Evolutionary conservation across 2,888 invertebrate genomes (phyloP).

Genomic region (Andrena chrysosceles): DNA sequence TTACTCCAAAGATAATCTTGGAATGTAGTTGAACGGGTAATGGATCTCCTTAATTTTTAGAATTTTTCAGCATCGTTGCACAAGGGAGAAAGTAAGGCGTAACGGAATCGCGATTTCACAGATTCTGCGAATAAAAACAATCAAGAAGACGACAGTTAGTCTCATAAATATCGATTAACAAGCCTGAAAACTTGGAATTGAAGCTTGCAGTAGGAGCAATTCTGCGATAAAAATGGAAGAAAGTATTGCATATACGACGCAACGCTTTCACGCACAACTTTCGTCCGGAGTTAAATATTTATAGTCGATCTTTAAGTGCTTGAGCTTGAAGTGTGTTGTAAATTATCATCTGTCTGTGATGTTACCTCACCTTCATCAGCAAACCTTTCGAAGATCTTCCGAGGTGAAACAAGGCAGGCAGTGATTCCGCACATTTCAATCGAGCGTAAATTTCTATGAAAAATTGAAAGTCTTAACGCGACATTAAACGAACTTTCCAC

Average conservation of each 20-base stretch:
- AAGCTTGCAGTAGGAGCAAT: background rate
- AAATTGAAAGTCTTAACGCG: too few species aligned
- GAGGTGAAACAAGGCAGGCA: too few species aligned
- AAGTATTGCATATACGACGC: background rate
- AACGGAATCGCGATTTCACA: background rate
- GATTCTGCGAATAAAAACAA: background rate
- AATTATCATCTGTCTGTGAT: too few species aligned
- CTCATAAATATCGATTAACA: background rate
- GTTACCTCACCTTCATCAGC: too few species aligned
- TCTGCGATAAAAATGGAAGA: conserved; percentile 23
- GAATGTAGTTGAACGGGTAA: background rate
- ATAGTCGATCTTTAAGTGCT: background rate
- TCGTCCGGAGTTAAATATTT: conserved; percentile 1
- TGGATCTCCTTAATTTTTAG: background rate
- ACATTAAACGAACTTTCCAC: too few species aligned
- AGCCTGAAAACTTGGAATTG: background rate
- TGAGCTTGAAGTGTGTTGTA: too few species aligned
- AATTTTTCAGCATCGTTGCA: background rate
- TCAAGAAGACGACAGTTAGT: background rate
- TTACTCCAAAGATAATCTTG: background rate
- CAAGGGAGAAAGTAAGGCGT: conserved; percentile 51
- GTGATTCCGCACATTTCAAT: too few species aligned
- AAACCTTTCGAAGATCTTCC: too few species aligned
- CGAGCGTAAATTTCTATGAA: too few species aligned
- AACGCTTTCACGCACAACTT: conserved; percentile 45